A percentile compares a stretch with the other conserved stretches of the same genome.
Conservation (phyloP, 2,113 vertebrate genomes). For the Dromiciops gliroides region DNA sequence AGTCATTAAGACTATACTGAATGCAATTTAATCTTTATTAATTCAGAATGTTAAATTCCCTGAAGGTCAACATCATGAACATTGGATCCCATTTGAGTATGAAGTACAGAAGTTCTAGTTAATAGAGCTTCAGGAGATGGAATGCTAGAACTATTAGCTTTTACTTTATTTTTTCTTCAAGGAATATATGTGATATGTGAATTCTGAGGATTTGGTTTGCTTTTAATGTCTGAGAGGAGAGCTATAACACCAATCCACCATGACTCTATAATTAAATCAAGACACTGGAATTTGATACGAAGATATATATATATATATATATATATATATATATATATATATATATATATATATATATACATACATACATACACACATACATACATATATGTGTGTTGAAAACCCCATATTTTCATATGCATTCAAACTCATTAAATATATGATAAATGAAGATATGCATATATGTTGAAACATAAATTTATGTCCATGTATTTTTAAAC, state of each 20-base stretch:
- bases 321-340: background rate
- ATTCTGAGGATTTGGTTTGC: constrained; percentile 39
- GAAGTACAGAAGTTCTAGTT: background rate
- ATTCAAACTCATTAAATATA: no score
- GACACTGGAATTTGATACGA: background rate
- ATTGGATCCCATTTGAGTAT: constrained; percentile 1
- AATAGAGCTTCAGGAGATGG: background rate
- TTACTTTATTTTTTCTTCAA: background rate
- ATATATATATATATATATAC: background rate
- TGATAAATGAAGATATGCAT: no score
- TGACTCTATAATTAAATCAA: background rate
- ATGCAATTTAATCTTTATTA: constrained; percentile 1
- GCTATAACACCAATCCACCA: background rate
- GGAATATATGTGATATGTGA: background rate
- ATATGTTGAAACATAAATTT: background rate
- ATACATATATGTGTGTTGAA: no score
- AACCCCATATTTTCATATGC: no score
- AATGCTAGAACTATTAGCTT: background rate
- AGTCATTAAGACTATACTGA: constrained; percentile 7
- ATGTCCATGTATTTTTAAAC: background rate
- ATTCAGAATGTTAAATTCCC: background rate
- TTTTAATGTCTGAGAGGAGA: background rate
- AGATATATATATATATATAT: background rate
- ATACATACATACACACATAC: background rate
- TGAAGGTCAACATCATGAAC: background rate